phyloP scores from a whole-genome alignment of 2,113 vertebrate species.

The Gnathonemus longibarbis region DNA sequence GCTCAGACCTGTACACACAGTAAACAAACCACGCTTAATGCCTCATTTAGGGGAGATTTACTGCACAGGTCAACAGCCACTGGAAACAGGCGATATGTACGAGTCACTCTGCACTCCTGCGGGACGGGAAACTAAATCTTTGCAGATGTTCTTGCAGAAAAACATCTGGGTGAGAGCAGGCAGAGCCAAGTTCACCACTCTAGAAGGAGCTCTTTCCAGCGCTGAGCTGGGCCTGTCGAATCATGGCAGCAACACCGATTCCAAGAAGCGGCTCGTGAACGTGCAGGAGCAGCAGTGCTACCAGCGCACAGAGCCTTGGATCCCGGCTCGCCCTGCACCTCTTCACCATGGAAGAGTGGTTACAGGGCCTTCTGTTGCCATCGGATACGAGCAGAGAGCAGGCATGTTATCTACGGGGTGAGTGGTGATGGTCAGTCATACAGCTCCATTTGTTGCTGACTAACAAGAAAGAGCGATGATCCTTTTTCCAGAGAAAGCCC shows the following conservation, averaged over 20 bases:
- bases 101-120: slow-evolving; percentile 56
- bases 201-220: slow-evolving; percentile 17
- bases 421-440: background rate
- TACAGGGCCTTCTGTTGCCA: background rate
- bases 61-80: slow-evolving; percentile 60
- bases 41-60: slow-evolving; percentile 53
- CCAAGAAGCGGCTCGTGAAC: background rate
- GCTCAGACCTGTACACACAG: background rate
- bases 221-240: background rate
- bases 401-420: no score
- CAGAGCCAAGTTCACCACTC: slow-evolving; percentile 48
- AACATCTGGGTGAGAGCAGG: slow-evolving; percentile 61
- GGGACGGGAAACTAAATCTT: slow-evolving; percentile 64
- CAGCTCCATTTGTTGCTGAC: background rate
- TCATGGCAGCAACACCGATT: background rate
- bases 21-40: background rate
- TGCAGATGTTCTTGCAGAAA: slow-evolving; percentile 66
- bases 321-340: background rate
- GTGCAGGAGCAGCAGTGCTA: background rate
- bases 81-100: slow-evolving; percentile 65
- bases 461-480: background rate
- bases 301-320: background rate
- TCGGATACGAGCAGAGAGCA: background rate
- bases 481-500: background rate
- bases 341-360: background rate